Evolutionary conservation across 2,113 vertebrate genomes (phyloP).

Genomic region (Eubucco bourcierii): DNA sequence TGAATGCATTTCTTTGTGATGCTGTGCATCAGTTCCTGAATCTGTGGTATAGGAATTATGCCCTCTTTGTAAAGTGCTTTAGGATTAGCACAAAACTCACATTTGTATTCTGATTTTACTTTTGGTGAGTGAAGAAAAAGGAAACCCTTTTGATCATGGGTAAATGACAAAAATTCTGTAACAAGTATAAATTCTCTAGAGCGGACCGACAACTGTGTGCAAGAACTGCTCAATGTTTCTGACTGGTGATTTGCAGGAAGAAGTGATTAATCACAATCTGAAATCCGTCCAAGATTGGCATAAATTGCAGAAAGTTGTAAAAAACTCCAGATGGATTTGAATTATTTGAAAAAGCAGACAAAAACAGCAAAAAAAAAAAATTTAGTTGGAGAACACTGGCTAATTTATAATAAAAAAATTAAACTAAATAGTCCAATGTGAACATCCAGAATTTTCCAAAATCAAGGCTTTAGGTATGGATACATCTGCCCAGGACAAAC

Average conservation of each 20-base stretch:
- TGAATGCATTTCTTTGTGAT: neutral
- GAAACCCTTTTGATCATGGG: neutral
- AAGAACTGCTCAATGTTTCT: neutral
- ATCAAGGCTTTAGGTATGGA: neutral
- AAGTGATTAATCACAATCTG: conserved; percentile 15
- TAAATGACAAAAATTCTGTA: neutral
- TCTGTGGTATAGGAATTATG: neutral
- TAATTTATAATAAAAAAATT: neutral
- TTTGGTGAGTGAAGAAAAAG: neutral
- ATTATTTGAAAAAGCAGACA: neutral
- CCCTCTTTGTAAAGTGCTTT: neutral
- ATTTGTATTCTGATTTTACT: neutral
- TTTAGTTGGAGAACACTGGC: neutral
- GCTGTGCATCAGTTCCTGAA: neutral
- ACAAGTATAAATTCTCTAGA: neutral
- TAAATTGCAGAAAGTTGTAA: conserved; percentile 34
- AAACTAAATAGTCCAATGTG: neutral
- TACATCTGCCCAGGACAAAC: neutral
- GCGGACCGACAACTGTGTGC: neutral
- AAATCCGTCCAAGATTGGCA: conserved; percentile 27
- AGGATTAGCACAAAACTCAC: neutral
- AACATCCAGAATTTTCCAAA: neutral
- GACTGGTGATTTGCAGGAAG: neutral
- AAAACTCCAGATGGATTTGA: conserved; percentile 16
- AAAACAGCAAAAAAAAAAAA: neutral